Evolutionary conservation across 1,140 invertebrate species (phyloP), one percentile per base, ranked within the genome.

Genomic region (Pogonognathellus flavescens): DNA sequence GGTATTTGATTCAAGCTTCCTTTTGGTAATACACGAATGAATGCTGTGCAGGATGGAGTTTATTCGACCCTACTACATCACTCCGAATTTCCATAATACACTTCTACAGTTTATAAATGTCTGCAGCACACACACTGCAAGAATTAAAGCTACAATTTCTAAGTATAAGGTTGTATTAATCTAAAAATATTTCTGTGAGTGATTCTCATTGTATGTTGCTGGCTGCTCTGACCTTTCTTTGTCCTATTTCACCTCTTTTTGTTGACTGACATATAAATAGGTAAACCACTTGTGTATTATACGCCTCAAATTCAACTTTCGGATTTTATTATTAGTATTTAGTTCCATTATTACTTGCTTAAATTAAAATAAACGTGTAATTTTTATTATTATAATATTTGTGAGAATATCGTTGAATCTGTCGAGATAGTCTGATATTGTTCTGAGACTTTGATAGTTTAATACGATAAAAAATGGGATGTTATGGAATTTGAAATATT

Each of bases 1-100:
- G 62, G 62, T 66, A 66, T 66, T 66, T 66, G 62, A 66, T 66
- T 66, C 20, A 25, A 25, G 62, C 25, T 66, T 66, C 62, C 62
- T 66, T 66, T 66, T 66, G 22, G 62, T 66, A 41, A 41, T 31
- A 31, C 22, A 14, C 7, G 20, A 66, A 66, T 66, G 14, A 20
- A 11, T 22, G 5, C n/a, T 4, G 10, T 60, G 18, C 59, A 20
- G 3, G 11, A 20, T 60, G 59, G 18, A 60, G 7, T 66, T 25
- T 25, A 10, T 62, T 62, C 60, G 2, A 62, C 22, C 60, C 10
- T 18, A 62, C 25, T 55, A 55, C 53, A 14, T 55, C 16, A 55
- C 16, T 55, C 53, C 6, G 2, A 41, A 41, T 41, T 41, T 41
- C 31, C 31, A 41, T 41, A 1, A 41, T 41, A 1, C 31, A 41